Evolutionary conservation across 1,140 invertebrate species (phyloP).

Genomic region (Calycopis cecrops): DNA sequence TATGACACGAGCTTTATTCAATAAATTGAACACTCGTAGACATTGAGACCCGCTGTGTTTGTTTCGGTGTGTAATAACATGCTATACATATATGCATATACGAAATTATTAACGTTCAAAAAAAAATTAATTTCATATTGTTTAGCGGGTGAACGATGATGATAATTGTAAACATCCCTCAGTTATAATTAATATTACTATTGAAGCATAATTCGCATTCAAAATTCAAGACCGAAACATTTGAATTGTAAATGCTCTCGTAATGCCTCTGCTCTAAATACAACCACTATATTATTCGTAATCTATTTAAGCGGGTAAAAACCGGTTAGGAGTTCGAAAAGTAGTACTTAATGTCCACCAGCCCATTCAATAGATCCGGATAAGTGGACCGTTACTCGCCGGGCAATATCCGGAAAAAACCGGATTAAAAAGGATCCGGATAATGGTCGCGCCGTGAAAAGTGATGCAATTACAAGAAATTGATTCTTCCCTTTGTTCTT

Average conservation of each 20-base stretch:
- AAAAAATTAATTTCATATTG: too few species aligned
- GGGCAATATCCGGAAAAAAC: constrained; percentile 60
- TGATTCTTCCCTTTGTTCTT: constrained; percentile 53
- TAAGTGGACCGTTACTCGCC: constrained; percentile 59
- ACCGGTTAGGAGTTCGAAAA: constrained; percentile 29
- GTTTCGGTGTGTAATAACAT: too few species aligned
- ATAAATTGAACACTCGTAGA: too few species aligned
- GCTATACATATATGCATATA: too few species aligned
- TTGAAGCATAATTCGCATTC: neutral
- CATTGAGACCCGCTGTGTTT: too few species aligned
- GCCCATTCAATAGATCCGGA: constrained; percentile 56
- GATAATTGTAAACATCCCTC: too few species aligned
- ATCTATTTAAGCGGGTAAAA: constrained; percentile 32
- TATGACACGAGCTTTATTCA: too few species aligned
- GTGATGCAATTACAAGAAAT: constrained; percentile 58
- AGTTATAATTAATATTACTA: neutral
- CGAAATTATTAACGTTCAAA: too few species aligned
- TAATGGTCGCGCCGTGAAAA: constrained; percentile 55
- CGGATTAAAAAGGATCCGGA: constrained; percentile 58
- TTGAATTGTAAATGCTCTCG: too few species aligned
- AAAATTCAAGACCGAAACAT: too few species aligned
- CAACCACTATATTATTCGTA: constrained; percentile 5
- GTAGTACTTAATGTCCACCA: constrained; percentile 54
- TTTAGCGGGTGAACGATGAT: too few species aligned
- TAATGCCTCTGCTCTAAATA: too few species aligned